Percentiles rank a stretch among this genome's conserved stretches.
These are phyloP conservation scores for Plectrocnemia conspersa DNA, from an alignment of 1,140 invertebrate species.

Conservation along the genomic window DNA sequence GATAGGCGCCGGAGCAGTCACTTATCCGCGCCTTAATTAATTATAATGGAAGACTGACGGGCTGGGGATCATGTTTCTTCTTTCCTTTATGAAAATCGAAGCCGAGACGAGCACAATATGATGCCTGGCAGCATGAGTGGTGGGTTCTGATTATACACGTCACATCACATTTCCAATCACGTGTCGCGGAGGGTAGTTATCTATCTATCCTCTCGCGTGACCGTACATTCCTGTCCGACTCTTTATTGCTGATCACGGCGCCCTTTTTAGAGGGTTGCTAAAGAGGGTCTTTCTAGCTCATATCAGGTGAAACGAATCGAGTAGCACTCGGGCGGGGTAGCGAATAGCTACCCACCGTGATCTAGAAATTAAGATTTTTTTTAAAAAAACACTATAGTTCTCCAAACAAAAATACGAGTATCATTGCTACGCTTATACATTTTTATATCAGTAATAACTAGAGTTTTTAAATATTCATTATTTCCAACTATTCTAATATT, in stretches of 20 bases:
- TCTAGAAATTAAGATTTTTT: no score
- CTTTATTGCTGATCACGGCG: not conserved
- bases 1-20: slow-evolving; percentile 9
- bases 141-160: slow-evolving; percentile 23
- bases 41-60: slow-evolving; percentile 11
- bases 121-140: no score
- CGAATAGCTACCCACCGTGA: no score
- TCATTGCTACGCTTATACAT: no score
- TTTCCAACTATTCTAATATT: no score
- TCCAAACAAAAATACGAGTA: no score
- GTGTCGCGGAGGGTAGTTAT: no score
- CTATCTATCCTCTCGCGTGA: not conserved
- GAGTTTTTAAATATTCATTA: no score
- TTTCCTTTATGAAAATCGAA: slow-evolving; percentile 22
- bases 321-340: no score
- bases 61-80: slow-evolving; percentile 13
- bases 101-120: not conserved
- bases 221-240: not conserved
- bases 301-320: no score
- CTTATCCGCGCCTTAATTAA: slow-evolving; percentile 19
- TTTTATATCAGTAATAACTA: no score
- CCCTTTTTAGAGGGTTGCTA: not conserved
- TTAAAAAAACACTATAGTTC: no score
- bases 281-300: not conserved
- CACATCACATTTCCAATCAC: slow-evolving; percentile 31